Base-by-base conservation (phyloP, 2,888 invertebrate species). In the Drosophila multiciliata region DNA sequence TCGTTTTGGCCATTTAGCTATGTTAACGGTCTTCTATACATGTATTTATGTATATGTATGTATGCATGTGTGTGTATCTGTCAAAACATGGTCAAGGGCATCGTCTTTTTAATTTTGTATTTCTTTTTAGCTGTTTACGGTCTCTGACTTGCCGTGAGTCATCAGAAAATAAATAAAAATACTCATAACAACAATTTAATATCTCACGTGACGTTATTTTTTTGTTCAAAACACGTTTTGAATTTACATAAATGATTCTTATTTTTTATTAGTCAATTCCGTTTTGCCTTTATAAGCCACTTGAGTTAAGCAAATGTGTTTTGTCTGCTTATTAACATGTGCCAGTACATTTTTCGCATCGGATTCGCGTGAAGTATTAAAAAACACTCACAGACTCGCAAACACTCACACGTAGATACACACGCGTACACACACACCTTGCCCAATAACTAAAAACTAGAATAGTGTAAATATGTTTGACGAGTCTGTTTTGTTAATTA, bases 61-160 rank as follows among this genome's bases (percentile, higher is more conserved):
- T 67, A 52, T 15, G 23, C 0, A 15, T 36, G 36, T 15, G 15
- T 1, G 50, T 67, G 57, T 55, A 49, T 67, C 36, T 83, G 73
- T 74, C 73, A 67, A 80, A 87, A 87, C 68, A 84, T 84, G 82
- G 82, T 82, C 84, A 87, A 87, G 84, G 87, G 73, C 84, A 84
- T 55, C 58, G 65, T 38, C 67, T 62, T 55, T 17, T 36, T 65
- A 26, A 40, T 50, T 38, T 60, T 42, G 45, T 38, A 38, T 57
- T 68, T 60, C 69, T 69, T 70, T 54, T 20, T 20, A 32, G 29
- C 9, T 33, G 54, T 17, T 45, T 45, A 48, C 35, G 36, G 52
- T 66, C 49, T 62, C 32, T 58, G 67, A 66, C 61, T 36, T 54
- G 66, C 64, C 45, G 23, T 83, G 83, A 87, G 53, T 84, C 82